Conservation (phyloP, 1,140 invertebrate genomes). For the Drosophila sturtevanti region DNA sequence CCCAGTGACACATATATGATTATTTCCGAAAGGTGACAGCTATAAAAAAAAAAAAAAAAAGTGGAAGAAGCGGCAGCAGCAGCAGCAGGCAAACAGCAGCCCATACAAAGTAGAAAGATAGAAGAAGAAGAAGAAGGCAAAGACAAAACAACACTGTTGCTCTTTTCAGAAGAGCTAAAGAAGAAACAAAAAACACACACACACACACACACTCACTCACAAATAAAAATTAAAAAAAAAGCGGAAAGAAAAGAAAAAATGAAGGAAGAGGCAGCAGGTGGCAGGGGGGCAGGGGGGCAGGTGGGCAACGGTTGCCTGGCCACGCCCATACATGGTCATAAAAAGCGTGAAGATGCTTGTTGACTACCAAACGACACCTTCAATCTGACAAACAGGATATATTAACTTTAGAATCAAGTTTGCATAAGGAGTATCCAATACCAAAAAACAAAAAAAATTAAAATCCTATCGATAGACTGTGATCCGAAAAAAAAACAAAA, state of each 20-base stretch:
- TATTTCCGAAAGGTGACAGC: conserved; percentile 80
- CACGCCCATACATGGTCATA: conserved; percentile 20
- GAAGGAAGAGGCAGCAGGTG: background rate
- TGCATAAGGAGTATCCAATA: background rate
- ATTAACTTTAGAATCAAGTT: background rate
- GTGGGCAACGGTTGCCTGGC: conserved; percentile 11
- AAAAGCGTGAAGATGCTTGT: background rate
- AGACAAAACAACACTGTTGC: conserved; percentile 75
- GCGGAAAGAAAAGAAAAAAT: background rate
- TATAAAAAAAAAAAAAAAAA: conserved; percentile 72
- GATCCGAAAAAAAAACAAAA: background rate
- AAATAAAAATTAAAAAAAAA: conserved; percentile 34
- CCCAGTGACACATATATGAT: conserved; percentile 77
- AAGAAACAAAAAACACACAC: background rate
- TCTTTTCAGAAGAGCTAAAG: conserved; percentile 48
- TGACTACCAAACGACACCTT: conserved; percentile 10
- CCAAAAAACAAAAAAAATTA: background rate
- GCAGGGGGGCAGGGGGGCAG: background rate
- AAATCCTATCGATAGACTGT: too few species aligned
- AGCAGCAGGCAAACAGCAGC: conserved; percentile 36
- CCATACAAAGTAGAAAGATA: conserved; percentile 37
- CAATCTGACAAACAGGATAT: conserved; percentile 26
- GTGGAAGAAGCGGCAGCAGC: conserved; percentile 14
- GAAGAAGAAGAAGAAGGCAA: conserved; percentile 57
- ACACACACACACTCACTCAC: conserved; percentile 32